Percentiles rank a stretch among this genome's conserved stretches.
phyloP scores from a whole-genome alignment of 2,888 invertebrate genomes.

The Callimorpha dominula region DNA sequence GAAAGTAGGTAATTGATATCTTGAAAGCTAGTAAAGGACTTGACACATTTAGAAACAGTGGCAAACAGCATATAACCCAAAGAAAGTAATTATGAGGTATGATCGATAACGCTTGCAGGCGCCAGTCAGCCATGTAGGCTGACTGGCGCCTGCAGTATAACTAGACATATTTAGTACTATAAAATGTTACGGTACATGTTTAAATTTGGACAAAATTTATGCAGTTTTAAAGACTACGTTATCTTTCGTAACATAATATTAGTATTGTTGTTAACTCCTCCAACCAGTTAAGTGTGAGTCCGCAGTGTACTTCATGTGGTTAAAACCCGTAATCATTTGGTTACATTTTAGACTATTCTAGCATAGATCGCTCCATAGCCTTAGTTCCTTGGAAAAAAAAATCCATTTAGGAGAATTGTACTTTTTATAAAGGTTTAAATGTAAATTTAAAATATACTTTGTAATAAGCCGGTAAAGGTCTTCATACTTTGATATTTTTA shows the following conservation, averaged over 20 bases:
- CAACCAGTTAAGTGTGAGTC: too few species aligned
- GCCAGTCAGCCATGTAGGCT: slow-evolving; percentile 55
- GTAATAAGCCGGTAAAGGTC: too few species aligned
- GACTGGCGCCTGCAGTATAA: neutral
- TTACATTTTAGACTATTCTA: too few species aligned
- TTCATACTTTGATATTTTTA: too few species aligned
- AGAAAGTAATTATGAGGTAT: slow-evolving; percentile 65
- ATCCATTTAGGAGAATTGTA: too few species aligned
- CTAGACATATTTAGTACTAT: neutral
- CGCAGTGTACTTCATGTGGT: too few species aligned
- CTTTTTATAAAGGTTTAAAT: too few species aligned
- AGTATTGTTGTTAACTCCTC: too few species aligned
- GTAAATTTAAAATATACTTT: too few species aligned
- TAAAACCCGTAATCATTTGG: too few species aligned
- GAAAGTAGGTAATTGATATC: neutral
- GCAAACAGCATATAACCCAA: slow-evolving; percentile 8
- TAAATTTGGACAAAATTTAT: neutral
- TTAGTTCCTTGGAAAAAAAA: too few species aligned
- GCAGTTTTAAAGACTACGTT: neutral
- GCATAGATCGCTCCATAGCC: too few species aligned
- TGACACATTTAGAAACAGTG: neutral
- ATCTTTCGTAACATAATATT: neutral
- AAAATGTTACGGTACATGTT: slow-evolving; percentile 8
- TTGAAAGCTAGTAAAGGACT: neutral
- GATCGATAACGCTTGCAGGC: slow-evolving; percentile 71